Conservation (phyloP, 2,797 vertebrate species). For the Clamator glandarius region DNA sequence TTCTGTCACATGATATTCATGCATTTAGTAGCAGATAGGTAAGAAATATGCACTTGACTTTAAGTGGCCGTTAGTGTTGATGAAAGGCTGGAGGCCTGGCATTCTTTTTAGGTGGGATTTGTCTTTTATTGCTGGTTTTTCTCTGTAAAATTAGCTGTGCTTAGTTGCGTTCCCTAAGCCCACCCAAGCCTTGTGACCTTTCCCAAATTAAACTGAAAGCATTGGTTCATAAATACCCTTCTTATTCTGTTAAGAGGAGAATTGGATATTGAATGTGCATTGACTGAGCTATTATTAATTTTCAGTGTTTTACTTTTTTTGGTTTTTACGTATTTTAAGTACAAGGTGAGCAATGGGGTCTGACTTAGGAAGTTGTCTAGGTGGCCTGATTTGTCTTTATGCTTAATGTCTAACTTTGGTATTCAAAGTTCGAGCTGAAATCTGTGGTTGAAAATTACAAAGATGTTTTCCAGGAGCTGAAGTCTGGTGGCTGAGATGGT, state of each 20-base stretch:
- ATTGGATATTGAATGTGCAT: neutral
- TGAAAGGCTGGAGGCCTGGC: neutral
- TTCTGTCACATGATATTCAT: neutral
- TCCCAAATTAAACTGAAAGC: neutral
- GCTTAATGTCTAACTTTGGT: neutral
- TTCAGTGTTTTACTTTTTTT: neutral
- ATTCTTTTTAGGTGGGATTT: neutral
- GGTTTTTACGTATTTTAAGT: neutral
- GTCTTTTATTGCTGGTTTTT: neutral
- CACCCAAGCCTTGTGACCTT: neutral
- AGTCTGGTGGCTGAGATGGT: neutral
- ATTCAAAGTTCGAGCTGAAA: neutral
- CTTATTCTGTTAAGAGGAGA: neutral
- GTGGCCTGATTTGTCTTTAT: neutral
- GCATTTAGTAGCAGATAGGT: neutral
- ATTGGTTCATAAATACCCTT: neutral
- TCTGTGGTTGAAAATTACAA: neutral
- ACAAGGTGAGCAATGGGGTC: neutral
- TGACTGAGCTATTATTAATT: neutral
- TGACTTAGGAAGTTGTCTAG: neutral
- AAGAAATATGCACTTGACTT: neutral
- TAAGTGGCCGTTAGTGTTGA: neutral
- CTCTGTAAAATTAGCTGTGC: neutral
- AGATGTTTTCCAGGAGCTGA: slow-evolving; percentile 23
- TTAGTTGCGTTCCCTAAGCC: neutral